Base-by-base conservation (phyloP, 35 echinoderm and acorn worm species). In the Apostichopus japonicus region DNA sequence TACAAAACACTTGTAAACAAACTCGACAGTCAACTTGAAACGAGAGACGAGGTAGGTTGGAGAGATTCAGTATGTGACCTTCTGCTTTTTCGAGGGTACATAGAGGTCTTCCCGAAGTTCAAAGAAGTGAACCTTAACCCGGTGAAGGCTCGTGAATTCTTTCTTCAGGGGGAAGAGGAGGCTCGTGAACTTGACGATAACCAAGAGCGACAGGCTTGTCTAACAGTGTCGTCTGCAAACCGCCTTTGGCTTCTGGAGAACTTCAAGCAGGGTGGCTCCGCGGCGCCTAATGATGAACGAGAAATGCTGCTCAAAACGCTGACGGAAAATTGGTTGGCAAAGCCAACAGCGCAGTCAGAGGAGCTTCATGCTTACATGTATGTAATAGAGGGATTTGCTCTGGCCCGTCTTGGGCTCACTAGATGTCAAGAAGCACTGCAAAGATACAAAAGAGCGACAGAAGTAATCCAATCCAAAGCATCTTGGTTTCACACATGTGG, bases 221-320 rank as follows among this genome's bases (percentile, higher is more conserved):
- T 90, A 4, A 14, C 55, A 23, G 25, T 90, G 24, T 51, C 87
- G 9, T 15, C 71, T 24, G 87, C 87, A 73, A 77, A 90, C 27
- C 25, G 87, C 15, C 71, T 90, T 33, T 90, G 87, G 87, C 25
- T 77, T 75, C 87, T 90, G 22, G 55, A 90, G 11, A 65, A 61
- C 17, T 21, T 65, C 22, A 8, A 56, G 44, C 16, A 52, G n/a
- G 10, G 24, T 73, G 44, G 87, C 13, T 24, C 19, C 11, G 63
- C 2, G 6, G 7, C 71, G 11, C 8, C 57, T 0, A 59, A 7
- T 13, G 57, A 84, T 21, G 52, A 56, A 56, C 54, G 81, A 84
- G 54, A 21, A 6, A 56, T 52, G n/a, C 54, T 56, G 16, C 54
- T 84, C 25, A 53, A 84, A 24, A 1, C 17, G 8, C 24, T 84